Evolutionary conservation across 1,140 invertebrate genomes (phyloP).

Genomic region (Panulirus ornatus): DNA sequence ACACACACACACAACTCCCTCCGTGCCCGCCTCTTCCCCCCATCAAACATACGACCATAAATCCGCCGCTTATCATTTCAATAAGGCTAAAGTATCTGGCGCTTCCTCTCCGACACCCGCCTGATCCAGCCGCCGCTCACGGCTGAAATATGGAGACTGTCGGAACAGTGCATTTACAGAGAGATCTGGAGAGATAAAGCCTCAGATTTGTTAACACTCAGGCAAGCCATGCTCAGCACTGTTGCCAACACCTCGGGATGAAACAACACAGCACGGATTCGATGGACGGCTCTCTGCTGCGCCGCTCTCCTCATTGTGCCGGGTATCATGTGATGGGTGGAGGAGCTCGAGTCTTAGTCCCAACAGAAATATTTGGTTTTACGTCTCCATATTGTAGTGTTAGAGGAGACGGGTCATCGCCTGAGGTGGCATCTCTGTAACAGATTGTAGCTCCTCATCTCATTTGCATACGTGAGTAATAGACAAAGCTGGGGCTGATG

Average conservation of each 20-base stretch:
- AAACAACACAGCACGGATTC: too few relatives aligned
- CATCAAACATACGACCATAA: neutral
- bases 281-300: too few relatives aligned
- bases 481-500: neutral
- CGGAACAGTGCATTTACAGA: constrained; percentile 12
- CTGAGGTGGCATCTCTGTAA: neutral
- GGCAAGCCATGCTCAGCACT: neutral
- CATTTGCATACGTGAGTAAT: constrained; percentile 4
- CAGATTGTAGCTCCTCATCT: neutral
- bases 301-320: neutral
- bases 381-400: neutral
- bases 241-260: neutral
- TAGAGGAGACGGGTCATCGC: neutral
- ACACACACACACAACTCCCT: constrained; percentile 5
- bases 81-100: constrained; percentile 24
- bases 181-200: constrained; percentile 25
- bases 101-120: constrained; percentile 10
- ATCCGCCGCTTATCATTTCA: constrained; percentile 42
- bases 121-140: neutral
- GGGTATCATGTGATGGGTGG: too few relatives aligned
- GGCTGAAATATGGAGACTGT: constrained; percentile 24
- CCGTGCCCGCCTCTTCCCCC: neutral
- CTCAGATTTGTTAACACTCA: constrained; percentile 39
- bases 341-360: too few relatives aligned
- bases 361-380: too few relatives aligned